Base-by-base conservation (phyloP, 2,888 invertebrate species). In the Amphipoea oculea region DNA sequence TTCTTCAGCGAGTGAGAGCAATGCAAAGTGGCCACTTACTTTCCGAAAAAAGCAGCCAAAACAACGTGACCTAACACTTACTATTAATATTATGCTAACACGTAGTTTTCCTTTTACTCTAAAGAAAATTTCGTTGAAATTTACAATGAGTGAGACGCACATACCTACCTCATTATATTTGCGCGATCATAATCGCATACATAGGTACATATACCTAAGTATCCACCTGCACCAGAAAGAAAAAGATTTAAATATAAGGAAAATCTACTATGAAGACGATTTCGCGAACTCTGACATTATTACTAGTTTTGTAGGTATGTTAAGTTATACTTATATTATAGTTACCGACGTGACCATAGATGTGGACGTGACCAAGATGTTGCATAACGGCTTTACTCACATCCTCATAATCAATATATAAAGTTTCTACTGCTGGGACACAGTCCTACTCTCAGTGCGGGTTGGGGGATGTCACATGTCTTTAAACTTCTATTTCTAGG, bases 1-100 rank as follows among this genome's bases (percentile, higher is more conserved):
- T 91, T 90, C 73, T 69, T 63, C 71, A 70, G 82, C 90, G 84
- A 91, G 90, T 90, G 90, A 90, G 87, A 90, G 89, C 81, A 81
- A 87, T 89, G 88, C 85, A 82, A 82, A 89, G 79, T 79, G 70
- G 69, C 78, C 75, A 89, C n/a, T 78, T 73, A 83, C 91, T 90
- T 90, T 91, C 88, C 73, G 88, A 86, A 90, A 81, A 88, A 90
- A 90, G 88, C 88, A 87, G 85, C 87, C 48, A 51, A 81, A 73
- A 80, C 86, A 90, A 89, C 90, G 91, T 92, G 91, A 92, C 80
- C 74, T 36, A 17, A 69, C 72, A 73, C 67, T 89, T 85, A 85
- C 70, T 86, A 88, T 89, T 89, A 69, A 89, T 89, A 74, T 67
- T 80, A 88, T 88, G 83, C 67, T 51, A 57, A 86, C 73, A 73